These are phyloP conservation scores for Ooceraea biroi DNA, from an alignment of 1,140 invertebrate species.

Conservation along the genomic window DNA sequence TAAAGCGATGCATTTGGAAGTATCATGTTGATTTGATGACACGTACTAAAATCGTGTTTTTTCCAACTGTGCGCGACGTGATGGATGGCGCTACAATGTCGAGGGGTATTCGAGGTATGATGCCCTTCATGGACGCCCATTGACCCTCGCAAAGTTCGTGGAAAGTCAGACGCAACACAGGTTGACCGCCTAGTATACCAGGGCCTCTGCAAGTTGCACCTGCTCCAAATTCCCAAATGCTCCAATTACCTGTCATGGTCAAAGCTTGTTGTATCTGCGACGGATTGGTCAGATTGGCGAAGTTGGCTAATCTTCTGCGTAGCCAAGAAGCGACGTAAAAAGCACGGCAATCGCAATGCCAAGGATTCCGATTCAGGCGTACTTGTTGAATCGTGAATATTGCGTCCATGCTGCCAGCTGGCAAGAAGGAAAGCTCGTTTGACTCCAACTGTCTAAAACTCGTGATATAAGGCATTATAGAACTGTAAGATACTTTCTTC, in stretches of 20 bases:
- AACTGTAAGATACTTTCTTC: neutral
- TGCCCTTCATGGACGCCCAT: conserved; percentile 93
- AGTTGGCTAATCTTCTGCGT: conserved; percentile 77
- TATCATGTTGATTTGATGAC: neutral
- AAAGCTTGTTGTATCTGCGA: conserved; percentile 16
- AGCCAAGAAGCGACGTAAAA: conserved; percentile 91
- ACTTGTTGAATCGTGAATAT: conserved; percentile 90
- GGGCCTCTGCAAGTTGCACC: conserved; percentile 91
- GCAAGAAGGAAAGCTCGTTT: conserved; percentile 91
- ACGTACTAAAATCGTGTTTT: neutral
- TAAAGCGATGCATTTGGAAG: neutral
- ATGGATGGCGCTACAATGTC: conserved; percentile 57
- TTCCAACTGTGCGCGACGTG: neutral
- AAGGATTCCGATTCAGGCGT: conserved; percentile 93
- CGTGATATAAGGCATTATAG: too few species aligned
- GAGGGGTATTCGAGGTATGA: conserved; percentile 89
- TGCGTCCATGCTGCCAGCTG: conserved; percentile 90
- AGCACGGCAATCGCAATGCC: conserved; percentile 94
- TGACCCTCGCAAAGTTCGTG: conserved; percentile 93
- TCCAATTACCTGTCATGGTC: conserved; percentile 64
- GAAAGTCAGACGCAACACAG: conserved; percentile 91
- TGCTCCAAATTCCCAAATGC: conserved; percentile 88
- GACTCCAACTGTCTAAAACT: conserved; percentile 91
- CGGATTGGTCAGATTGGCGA: conserved; percentile 38
- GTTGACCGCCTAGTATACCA: conserved; percentile 90